A percentile compares a stretch with the other conserved stretches of the same genome.
phyloP scores from a whole-genome alignment of 2,888 invertebrate genomes.

The Deilephila porcellus region DNA sequence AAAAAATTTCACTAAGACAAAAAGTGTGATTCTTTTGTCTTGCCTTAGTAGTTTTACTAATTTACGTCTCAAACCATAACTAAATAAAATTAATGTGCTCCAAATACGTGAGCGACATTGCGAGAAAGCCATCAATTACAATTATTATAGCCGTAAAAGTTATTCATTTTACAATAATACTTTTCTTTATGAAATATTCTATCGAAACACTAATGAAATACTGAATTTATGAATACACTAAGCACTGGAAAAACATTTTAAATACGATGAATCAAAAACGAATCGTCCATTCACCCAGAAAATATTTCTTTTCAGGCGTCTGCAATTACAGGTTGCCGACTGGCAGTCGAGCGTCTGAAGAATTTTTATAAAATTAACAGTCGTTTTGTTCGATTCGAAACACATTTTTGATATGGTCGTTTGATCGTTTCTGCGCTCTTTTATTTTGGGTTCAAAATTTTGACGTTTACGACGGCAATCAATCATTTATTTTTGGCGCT shows the following conservation, averaged over 20 bases:
- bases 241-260: not conserved
- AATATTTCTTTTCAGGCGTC: slow-evolving; percentile 10
- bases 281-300: slow-evolving; percentile 4
- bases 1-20: too few relatives aligned
- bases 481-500: slow-evolving; percentile 63
- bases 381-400: slow-evolving; percentile 34
- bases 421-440: slow-evolving; percentile 53
- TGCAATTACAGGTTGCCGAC: slow-evolving; percentile 18
- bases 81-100: too few relatives aligned
- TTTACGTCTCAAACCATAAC: too few relatives aligned
- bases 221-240: too few relatives aligned
- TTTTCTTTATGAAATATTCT: not conserved
- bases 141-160: not conserved
- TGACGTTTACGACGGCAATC: slow-evolving; percentile 69
- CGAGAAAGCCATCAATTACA: not conserved
- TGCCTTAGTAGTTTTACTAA: too few relatives aligned
- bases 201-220: too few relatives aligned
- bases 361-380: slow-evolving; percentile 24
- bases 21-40: too few relatives aligned
- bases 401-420: slow-evolving; percentile 53
- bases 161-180: not conserved
- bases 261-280: not conserved
- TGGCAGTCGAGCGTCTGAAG: not conserved
- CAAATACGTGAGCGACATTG: not conserved
- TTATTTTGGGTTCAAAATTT: slow-evolving; percentile 61